Percentiles rank a stretch among this genome's conserved stretches.
Evolutionary conservation across 1,140 invertebrate genomes (phyloP).

Genomic region (Atta cephalotes): DNA sequence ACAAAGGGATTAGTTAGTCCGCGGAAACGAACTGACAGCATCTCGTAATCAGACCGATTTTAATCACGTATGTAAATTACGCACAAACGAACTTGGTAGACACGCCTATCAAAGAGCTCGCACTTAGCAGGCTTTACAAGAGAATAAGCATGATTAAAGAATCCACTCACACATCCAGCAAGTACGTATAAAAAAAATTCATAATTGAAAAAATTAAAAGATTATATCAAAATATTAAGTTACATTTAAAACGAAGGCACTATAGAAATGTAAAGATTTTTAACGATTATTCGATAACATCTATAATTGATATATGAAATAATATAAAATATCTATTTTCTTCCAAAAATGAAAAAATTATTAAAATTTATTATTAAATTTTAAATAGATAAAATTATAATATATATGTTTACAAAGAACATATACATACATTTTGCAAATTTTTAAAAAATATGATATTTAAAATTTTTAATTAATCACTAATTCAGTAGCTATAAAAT

Average conservation of each 20-base stretch:
- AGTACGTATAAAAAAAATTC: neutral
- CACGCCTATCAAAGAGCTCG: conserved; percentile 21
- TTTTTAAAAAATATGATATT: neutral
- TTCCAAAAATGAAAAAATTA: neutral
- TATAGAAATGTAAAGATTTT: neutral
- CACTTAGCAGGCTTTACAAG: neutral
- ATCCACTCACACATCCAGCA: neutral
- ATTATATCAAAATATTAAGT: conserved; percentile 7
- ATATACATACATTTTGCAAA: neutral
- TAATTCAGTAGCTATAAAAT: neutral
- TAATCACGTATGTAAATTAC: conserved; percentile 57
- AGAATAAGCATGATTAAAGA: neutral
- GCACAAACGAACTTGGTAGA: conserved; percentile 40
- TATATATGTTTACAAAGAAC: neutral
- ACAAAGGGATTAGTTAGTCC: conserved; percentile 40
- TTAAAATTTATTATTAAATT: neutral
- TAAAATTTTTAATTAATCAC: neutral
- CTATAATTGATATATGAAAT: neutral
- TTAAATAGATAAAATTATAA: neutral
- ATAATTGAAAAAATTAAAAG: neutral
- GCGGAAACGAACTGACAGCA: conserved; percentile 26
- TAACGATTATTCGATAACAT: neutral
- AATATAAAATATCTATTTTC: neutral
- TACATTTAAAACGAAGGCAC: neutral
- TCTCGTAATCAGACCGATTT: conserved; percentile 49